These are phyloP conservation scores for Peromyscus nudipes DNA, from an alignment of 2,797 vertebrate species.

Conservation along the genomic window DNA sequence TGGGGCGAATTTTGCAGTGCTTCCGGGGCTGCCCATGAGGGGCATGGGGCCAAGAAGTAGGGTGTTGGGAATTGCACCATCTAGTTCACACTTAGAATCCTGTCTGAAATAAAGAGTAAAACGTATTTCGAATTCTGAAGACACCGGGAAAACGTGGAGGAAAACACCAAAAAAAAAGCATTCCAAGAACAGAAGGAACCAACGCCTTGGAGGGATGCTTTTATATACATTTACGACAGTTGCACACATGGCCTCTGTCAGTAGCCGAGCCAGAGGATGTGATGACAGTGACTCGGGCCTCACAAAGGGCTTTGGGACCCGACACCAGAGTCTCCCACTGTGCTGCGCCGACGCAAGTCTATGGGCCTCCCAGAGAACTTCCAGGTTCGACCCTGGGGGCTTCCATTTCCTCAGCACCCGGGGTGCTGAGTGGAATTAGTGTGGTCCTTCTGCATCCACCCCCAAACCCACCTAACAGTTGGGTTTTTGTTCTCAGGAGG, in stretches of 20 bases:
- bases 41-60: background rate
- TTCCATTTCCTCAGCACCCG: background rate
- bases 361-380: rapidly evolving
- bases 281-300: rapidly evolving
- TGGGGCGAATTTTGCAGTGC: background rate
- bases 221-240: background rate
- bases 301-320: background rate
- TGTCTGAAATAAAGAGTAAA: background rate
- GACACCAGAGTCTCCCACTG: rapidly evolving
- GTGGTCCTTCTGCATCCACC: rapidly evolving
- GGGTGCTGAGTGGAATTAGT: background rate
- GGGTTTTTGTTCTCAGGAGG: background rate
- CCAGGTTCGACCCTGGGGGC: rapidly evolving
- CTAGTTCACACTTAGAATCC: background rate
- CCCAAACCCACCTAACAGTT: background rate
- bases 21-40: background rate
- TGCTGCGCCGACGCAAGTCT: background rate
- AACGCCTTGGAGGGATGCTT: background rate
- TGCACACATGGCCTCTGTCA: background rate
- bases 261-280: background rate
- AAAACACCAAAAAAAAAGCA: background rate
- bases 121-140: background rate
- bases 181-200: constrained; percentile 44
- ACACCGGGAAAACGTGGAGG: background rate
- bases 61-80: background rate